phyloP scores from a whole-genome alignment of 1,140 invertebrate species.

The Procambarus clarkii region DNA sequence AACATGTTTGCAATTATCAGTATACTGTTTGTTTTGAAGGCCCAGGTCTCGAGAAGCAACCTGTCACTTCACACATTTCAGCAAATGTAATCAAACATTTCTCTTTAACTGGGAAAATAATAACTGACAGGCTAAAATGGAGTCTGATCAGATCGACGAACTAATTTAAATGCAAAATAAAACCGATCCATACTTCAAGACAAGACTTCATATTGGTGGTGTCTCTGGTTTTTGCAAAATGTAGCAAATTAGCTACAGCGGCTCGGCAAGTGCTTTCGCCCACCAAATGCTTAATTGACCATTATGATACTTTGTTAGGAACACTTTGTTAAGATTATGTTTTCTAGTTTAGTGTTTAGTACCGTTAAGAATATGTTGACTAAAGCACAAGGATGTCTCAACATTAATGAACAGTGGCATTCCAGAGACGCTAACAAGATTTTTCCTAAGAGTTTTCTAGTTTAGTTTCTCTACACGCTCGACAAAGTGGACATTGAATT shows the following conservation, averaged over 20 bases:
- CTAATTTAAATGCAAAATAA: neutral
- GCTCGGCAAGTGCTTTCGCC: neutral
- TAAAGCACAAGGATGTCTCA: constrained; percentile 16
- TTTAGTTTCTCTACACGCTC: neutral
- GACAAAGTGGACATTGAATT: neutral
- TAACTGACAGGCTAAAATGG: neutral
- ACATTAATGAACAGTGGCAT: neutral
- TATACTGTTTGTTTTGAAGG: neutral
- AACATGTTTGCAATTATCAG: neutral
- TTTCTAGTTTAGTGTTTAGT: no score
- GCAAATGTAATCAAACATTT: neutral
- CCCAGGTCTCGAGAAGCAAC: neutral
- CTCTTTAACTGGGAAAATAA: neutral
- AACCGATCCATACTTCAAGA: neutral
- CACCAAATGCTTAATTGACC: neutral
- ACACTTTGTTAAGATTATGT: no score
- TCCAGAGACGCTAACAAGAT: neutral
- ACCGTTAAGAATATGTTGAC: neutral
- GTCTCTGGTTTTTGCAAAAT: neutral
- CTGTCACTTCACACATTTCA: neutral
- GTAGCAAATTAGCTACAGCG: neutral
- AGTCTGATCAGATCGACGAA: neutral
- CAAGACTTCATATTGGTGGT: neutral
- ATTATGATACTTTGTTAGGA: no score
- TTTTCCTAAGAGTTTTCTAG: constrained; percentile 20